Evolutionary conservation across 2,113 vertebrate genomes (phyloP).

Genomic region (Gopherus flavomarginatus): DNA sequence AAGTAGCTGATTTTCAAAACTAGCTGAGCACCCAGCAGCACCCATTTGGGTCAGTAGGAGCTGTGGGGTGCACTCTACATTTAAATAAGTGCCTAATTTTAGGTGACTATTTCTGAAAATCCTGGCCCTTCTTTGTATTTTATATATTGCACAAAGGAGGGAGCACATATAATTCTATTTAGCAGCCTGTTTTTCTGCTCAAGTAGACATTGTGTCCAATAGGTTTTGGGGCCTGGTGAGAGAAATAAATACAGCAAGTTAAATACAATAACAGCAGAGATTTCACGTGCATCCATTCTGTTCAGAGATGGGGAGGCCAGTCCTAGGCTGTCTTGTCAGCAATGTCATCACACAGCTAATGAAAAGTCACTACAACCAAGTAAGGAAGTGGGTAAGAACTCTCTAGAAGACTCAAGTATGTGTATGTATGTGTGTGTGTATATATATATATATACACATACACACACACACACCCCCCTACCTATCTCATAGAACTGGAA

Average conservation of each 20-base stretch:
- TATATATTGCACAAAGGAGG: conserved; percentile 34
- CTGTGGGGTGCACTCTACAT: background rate
- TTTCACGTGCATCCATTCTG: background rate
- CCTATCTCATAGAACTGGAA: too few relatives aligned
- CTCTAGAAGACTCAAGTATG: accelerated
- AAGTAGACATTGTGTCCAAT: background rate
- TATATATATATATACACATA: too few relatives aligned
- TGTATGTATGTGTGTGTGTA: too few relatives aligned
- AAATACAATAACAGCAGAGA: background rate
- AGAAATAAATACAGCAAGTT: background rate
- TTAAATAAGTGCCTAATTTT: background rate
- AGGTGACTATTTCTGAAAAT: conserved; percentile 6
- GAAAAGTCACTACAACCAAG: background rate
- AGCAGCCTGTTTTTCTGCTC: conserved; percentile 66
- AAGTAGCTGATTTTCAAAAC: background rate
- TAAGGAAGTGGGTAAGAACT: background rate
- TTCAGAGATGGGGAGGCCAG: background rate
- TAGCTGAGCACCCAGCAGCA: background rate
- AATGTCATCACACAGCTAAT: background rate
- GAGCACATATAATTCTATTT: conserved; percentile 33
- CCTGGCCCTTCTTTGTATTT: conserved; percentile 47
- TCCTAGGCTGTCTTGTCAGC: background rate
- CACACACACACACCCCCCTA: too few relatives aligned
- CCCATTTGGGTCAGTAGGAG: background rate
- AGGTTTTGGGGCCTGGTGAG: conserved; percentile 9